Evolutionary conservation across 1,140 invertebrate genomes (phyloP), one percentile per base, ranked within the genome.

Genomic region (Venturia canescens): DNA sequence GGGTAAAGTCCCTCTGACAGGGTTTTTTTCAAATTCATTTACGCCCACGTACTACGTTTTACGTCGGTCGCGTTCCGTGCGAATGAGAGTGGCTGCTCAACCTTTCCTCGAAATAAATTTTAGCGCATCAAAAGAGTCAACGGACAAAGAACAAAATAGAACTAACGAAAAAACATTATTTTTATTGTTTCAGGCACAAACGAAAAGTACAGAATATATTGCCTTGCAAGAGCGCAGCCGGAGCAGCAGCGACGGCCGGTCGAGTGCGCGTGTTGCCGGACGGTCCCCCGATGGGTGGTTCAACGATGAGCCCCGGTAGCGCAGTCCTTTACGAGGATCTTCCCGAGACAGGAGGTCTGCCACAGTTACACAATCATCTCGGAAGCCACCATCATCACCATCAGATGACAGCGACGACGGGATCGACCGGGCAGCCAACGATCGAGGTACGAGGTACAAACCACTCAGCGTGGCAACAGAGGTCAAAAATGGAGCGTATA

Each of bases 121-220:
- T n/a, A n/a, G n/a, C n/a, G n/a, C n/a, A n/a, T n/a, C n/a, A n/a
- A n/a, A n/a, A n/a, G n/a, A n/a, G n/a, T n/a, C n/a, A n/a, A n/a
- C n/a, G n/a, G n/a, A n/a, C n/a, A n/a, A n/a, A n/a, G 3, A 44
- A 44, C 7, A 11, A 44, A 44, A 4, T 44, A 3, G n/a, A 9
- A 60, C 48, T 76, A 76, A 76, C 72, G 5, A 23, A 15, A 34
- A 4, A 48, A 72, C 13, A 34, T 26, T 27, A 26, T 26, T 34
- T 60, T 82, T 72, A 84, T 81, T 93, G 88, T 92, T 93, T 1
- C 93, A 95, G 94, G 88, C 94, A 95, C 88, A 95, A 95, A 88
- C 93, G 94, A 87, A 95, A 95, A 93, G 94, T 95, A 88, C 94
- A 95, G 90, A 95, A 94, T 83, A 92, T 95, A 83, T 90, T 95